Conservation (phyloP, 2,888 invertebrate species). For the Lasioglossum oenotherae region DNA sequence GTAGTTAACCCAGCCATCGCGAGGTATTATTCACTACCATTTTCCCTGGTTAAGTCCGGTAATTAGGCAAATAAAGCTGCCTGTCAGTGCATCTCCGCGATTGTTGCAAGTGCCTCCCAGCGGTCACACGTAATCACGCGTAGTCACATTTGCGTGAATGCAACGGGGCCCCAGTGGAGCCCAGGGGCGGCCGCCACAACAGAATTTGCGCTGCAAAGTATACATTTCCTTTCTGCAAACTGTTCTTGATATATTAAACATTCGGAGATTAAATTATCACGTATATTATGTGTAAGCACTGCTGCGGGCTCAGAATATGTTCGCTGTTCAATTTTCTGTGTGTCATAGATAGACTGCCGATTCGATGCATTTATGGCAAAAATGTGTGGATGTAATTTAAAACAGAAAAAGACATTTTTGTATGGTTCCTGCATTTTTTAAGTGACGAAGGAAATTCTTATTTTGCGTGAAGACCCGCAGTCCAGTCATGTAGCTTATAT, state of each 20-base stretch:
- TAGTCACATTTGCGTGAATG: slow-evolving; percentile 45
- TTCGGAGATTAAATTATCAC: background rate
- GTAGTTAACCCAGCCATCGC: slow-evolving; percentile 54
- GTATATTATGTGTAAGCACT: background rate
- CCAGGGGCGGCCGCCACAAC: background rate
- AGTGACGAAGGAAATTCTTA: no score
- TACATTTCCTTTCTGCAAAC: background rate
- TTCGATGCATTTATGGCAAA: no score
- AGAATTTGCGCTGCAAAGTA: background rate
- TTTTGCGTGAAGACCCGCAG: no score
- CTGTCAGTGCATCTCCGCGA: slow-evolving; percentile 60
- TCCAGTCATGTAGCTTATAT: no score
- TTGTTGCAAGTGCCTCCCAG: slow-evolving; percentile 61
- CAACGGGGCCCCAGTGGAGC: slow-evolving; percentile 30
- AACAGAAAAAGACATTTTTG: no score
- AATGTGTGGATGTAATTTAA: no score
- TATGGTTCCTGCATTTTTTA: no score
- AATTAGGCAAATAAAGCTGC: slow-evolving; percentile 74
- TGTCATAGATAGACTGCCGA: no score
- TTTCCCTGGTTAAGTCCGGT: slow-evolving; percentile 68
- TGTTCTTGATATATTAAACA: background rate
- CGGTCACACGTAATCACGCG: slow-evolving; percentile 59
- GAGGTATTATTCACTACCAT: slow-evolving; percentile 60
- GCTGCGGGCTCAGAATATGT: background rate
- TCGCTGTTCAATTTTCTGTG: background rate